Conservation (phyloP, 1,140 invertebrate genomes). For the Hycleus cichorii region DNA sequence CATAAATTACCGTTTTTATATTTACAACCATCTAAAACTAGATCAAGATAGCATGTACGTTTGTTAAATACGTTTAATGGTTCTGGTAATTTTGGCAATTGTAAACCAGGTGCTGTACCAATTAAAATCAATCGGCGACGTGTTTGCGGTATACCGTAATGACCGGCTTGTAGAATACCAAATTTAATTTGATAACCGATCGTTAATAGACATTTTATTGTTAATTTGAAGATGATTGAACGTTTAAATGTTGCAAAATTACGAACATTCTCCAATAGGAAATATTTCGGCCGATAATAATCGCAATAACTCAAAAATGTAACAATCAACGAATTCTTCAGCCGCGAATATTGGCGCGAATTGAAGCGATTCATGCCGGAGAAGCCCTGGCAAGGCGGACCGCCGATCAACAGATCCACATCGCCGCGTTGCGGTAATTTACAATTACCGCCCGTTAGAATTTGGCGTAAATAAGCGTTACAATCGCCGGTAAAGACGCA, state of each 20-base stretch:
- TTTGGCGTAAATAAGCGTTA: conserved; percentile 62
- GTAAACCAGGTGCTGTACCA: conserved; percentile 74
- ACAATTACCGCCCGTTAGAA: conserved; percentile 48
- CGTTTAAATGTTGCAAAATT: conserved; percentile 79
- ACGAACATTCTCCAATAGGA: conserved; percentile 80
- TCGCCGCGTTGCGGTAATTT: conserved; percentile 71
- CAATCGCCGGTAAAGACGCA: conserved; percentile 78
- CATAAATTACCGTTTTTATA: conserved; percentile 25
- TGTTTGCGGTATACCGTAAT: conserved; percentile 80
- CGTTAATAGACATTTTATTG: conserved; percentile 64
- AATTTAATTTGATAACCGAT: conserved; percentile 89
- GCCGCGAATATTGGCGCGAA: conserved; percentile 76
- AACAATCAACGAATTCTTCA: conserved; percentile 84
- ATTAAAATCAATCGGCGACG: conserved; percentile 71
- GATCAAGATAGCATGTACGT: conserved; percentile 60
- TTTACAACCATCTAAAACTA: conserved; percentile 60
- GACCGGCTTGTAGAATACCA: conserved; percentile 78
- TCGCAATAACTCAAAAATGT: conserved; percentile 81
- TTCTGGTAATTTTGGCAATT: conserved; percentile 73
- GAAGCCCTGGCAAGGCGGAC: conserved; percentile 89
- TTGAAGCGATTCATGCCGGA: conserved; percentile 88
- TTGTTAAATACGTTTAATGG: conserved; percentile 73
- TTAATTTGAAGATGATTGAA: conserved; percentile 75
- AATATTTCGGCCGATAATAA: conserved; percentile 74
- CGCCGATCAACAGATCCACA: conserved; percentile 78